Base-by-base conservation (phyloP, 2,888 invertebrate genomes). In the Drosophila engyochracea region DNA sequence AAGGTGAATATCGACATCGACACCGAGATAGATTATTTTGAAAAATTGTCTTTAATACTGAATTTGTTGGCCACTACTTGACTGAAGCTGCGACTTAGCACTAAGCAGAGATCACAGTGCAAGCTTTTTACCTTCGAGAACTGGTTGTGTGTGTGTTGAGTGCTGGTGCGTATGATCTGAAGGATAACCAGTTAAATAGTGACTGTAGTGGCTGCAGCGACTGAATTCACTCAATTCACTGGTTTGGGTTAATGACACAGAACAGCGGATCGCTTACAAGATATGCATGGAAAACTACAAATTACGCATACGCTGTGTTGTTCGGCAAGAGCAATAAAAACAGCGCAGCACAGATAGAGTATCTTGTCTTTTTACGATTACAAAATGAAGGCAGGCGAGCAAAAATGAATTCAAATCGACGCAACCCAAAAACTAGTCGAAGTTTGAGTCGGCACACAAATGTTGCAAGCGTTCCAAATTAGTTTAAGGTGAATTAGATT, bases 201-300 rank as follows among this genome's bases (percentile, higher is more conserved):
- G 16, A 41, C 54, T 55, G 39, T 64, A 51, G 37, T 51, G 16
- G 22, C 22, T 53, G 53, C 67, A 70, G 64, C 53, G 55, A 47
- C 41, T 60, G 25, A 60, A 63, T 66, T 79, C 55, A 63, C 65
- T 60, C 66, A 68, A 63, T 55, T 63, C 57, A 59, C 30, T 63
- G 58, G 41, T 30, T 70, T 70, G 62, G 80, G 66, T 70, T 79
- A 79, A 79, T 75, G 80, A 77, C 80, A 78, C 76, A 80, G 80
- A 76, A 80, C 80, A 67, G 76, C 62, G 60, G 54, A 54, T 64
- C 44, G 51, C 28, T 28, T 54, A 33, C 61, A 77, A 89, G 89
- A 89, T 70, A 84, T 89, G 84, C 84, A 89, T 89, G 89, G 89
- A 68, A 79, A 81, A 89, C 85, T 83, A 83, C 87, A 89, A 89